Percentiles rank a stretch among this genome's conserved stretches.
phyloP scores from a whole-genome alignment of 2,888 invertebrate species.

The Tipula lateralis region DNA sequence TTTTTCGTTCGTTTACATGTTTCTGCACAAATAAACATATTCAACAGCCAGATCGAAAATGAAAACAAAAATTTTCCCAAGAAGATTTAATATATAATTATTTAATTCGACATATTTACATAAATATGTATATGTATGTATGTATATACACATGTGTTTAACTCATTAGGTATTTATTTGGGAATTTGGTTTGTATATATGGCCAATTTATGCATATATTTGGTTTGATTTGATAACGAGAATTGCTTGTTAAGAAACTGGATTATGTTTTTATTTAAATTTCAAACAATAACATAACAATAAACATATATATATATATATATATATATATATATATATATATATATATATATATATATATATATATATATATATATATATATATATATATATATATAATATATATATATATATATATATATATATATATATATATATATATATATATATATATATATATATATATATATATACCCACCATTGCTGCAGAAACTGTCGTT shows the following conservation, averaged over 20 bases:
- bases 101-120: conserved; percentile 6
- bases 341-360: too few species aligned
- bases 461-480: not conserved
- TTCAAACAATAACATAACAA: not conserved
- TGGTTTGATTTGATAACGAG: not conserved
- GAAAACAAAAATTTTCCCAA: not conserved
- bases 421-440: not conserved
- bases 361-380: too few species aligned
- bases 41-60: too few species aligned
- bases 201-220: not conserved
- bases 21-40: conserved; percentile 11
- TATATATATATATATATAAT: too few species aligned
- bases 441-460: not conserved
- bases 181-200: not conserved
- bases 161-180: not conserved
- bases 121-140: not conserved
- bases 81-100: conserved; percentile 4
- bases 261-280: not conserved
- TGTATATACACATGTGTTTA: not conserved
- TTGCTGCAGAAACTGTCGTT: too few species aligned
- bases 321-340: not conserved
- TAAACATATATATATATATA: not conserved
- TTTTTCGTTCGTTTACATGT: not conserved
- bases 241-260: not conserved
- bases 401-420: too few species aligned